A percentile compares a stretch with the other conserved stretches of the same genome.
phyloP scores from a whole-genome alignment of 2,888 invertebrate species.

The Anaspis maculata region DNA sequence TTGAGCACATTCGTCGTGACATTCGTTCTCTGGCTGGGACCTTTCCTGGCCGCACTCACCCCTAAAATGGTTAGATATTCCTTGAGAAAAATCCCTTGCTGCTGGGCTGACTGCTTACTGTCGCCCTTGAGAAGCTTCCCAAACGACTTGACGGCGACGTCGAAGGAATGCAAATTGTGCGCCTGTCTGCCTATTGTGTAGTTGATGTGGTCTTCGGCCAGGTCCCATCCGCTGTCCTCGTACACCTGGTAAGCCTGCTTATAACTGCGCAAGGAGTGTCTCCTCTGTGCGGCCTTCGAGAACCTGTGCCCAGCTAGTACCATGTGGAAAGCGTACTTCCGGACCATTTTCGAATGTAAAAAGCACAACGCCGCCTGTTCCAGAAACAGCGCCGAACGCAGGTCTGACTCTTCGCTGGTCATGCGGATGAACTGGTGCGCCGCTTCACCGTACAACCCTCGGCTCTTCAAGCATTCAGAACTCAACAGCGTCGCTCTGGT shows the following conservation, averaged over 20 bases:
- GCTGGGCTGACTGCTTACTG: constrained; percentile 61
- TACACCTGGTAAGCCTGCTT: constrained; percentile 78
- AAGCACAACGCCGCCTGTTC: constrained; percentile 96
- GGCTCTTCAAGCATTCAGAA: constrained; percentile 75
- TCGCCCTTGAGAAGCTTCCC: constrained; percentile 65
- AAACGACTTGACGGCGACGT: constrained; percentile 67
- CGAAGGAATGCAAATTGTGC: constrained; percentile 64
- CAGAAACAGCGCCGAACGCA: constrained; percentile 84
- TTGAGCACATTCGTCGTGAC: too few relatives aligned
- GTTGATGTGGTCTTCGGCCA: constrained; percentile 93
- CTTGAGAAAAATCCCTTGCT: constrained; percentile 73
- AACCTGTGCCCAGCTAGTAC: constrained; percentile 93
- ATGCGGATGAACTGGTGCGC: constrained; percentile 90
- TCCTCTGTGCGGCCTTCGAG: constrained; percentile 85
- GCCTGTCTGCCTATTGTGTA: constrained; percentile 90
- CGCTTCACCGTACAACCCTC: constrained; percentile 80
- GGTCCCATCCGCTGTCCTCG: constrained; percentile 72
- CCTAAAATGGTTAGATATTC: constrained; percentile 82
- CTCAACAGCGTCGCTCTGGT: constrained; percentile 86
- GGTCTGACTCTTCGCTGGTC: constrained; percentile 96
- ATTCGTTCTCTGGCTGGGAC: too few relatives aligned
- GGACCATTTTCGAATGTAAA: constrained; percentile 64
- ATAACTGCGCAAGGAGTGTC: constrained; percentile 87
- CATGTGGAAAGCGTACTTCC: constrained; percentile 95
- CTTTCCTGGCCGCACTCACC: too few relatives aligned